Evolutionary conservation across 2,888 invertebrate genomes (phyloP).

Genomic region (Callimorpha dominula): DNA sequence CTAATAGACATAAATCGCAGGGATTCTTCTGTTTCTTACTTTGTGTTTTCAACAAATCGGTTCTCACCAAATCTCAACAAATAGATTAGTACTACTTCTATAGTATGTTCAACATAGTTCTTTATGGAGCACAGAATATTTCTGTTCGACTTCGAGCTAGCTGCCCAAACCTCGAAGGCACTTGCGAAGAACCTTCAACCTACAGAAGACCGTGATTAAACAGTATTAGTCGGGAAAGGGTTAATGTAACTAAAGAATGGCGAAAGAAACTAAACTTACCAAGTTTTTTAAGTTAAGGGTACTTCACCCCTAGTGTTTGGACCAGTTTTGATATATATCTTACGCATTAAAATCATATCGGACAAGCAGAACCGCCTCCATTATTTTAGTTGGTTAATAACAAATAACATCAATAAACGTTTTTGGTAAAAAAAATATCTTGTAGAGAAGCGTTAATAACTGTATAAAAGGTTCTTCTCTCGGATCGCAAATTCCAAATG

Average conservation of each 20-base stretch:
- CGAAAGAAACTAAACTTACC: too few relatives aligned
- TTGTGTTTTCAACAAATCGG: background rate
- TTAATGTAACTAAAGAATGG: too few relatives aligned
- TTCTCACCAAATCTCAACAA: background rate
- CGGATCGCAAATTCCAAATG: background rate
- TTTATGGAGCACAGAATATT: background rate
- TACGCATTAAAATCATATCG: too few relatives aligned
- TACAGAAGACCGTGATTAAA: background rate
- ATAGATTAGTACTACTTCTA: background rate
- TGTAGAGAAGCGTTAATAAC: background rate
- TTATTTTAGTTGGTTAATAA: too few relatives aligned
- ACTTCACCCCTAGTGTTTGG: too few relatives aligned
- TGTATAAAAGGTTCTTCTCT: background rate
- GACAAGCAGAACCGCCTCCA: too few relatives aligned
- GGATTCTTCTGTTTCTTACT: too few relatives aligned
- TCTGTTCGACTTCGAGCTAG: background rate
- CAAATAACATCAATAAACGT: background rate
- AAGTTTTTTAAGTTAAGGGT: too few relatives aligned
- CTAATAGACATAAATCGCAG: background rate
- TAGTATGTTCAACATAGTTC: too few relatives aligned
- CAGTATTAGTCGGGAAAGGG: too few relatives aligned
- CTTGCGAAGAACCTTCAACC: background rate
- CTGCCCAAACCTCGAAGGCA: background rate
- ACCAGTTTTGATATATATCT: too few relatives aligned
- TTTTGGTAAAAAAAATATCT: background rate